Base-by-base conservation (phyloP, 1,140 invertebrate species). In the Acromyrmex charruanus region DNA sequence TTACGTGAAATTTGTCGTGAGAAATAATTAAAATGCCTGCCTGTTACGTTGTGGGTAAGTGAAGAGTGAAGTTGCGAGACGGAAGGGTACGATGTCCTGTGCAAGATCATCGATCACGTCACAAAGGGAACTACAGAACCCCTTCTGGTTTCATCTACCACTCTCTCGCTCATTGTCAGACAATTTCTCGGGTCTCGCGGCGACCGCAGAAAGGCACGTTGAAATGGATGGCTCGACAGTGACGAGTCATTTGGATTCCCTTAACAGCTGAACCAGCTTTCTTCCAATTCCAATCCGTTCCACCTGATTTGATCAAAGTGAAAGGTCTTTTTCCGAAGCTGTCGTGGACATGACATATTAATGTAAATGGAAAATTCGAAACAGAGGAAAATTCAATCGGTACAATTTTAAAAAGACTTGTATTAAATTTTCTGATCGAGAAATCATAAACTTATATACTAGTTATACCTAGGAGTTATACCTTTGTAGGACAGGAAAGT, bases 91-190 rank as follows among this genome's bases (percentile, higher is more conserved):
- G 79, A 72, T 89, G 88, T 90, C 89, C 86, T 80, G 86, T 86
- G 91, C 77, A 88, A 90, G 86, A 93, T 93, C 92, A 94, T 94
- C 93, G 93, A 94, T 94, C 93, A 93, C 90, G 79, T 87, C 84
- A 74, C 77, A 35, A 55, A 74, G 75, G 39, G 55, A 86, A 72
- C 51, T 80, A 71, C 85, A 86, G 85, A 85, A 85, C 75, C 86
- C 89, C 87, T 90, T 88, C 88, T 85, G 80, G 74, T 90, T 77
- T 88, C 81, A 66, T 87, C 86, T 84, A 79, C 86, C 89, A 69
- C 65, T 88, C 89, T 88, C 88, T 86, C 86, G 86, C 81, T 90
- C 89, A 90, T 90, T 90, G 89, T 90, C 89, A 85, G 74, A 75
- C 88, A 71, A 90, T 90, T 90, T 88, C 85, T 92, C 87, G 68